These are phyloP conservation scores for Aphodius granarius DNA, from an alignment of 2,888 invertebrate species.

Conservation along the genomic window DNA sequence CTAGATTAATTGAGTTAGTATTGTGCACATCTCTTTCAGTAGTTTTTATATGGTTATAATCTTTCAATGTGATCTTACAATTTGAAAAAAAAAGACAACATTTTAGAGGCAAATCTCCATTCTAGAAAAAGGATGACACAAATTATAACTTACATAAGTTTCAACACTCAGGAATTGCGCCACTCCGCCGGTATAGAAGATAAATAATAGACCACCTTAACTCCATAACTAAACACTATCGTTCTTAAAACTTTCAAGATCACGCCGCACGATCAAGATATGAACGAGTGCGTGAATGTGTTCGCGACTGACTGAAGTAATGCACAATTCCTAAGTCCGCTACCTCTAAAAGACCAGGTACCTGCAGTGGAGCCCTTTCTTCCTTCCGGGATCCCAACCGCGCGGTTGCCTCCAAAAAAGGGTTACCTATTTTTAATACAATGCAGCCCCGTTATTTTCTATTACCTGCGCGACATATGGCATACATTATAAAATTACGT, in stretches of 20 bases:
- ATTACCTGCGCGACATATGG: conserved; percentile 52
- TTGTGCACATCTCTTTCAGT: not conserved
- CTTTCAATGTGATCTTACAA: too few species aligned
- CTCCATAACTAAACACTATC: not conserved
- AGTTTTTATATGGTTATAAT: not conserved
- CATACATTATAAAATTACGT: conserved; percentile 36
- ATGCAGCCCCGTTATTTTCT: conserved; percentile 32
- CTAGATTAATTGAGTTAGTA: not conserved
- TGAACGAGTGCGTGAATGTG: conserved; percentile 22
- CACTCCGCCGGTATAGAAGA: not conserved
- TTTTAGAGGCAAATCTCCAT: too few species aligned
- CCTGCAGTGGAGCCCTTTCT: conserved; percentile 50
- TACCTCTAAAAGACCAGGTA: conserved; percentile 47
- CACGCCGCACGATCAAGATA: conserved; percentile 25
- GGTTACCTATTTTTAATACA: conserved; percentile 49
- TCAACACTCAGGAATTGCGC: not conserved
- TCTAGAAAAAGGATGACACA: too few species aligned
- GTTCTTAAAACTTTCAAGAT: not conserved
- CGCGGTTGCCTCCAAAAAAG: conserved; percentile 40
- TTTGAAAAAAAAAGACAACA: too few species aligned
- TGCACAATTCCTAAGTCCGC: conserved; percentile 44
- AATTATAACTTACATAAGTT: not conserved
- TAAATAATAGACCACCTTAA: not conserved
- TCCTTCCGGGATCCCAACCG: conserved; percentile 50
- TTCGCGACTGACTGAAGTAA: conserved; percentile 45